These are phyloP conservation scores for Rafetus swinhoei DNA, from an alignment of 2,113 vertebrate species.

Conservation along the genomic window DNA sequence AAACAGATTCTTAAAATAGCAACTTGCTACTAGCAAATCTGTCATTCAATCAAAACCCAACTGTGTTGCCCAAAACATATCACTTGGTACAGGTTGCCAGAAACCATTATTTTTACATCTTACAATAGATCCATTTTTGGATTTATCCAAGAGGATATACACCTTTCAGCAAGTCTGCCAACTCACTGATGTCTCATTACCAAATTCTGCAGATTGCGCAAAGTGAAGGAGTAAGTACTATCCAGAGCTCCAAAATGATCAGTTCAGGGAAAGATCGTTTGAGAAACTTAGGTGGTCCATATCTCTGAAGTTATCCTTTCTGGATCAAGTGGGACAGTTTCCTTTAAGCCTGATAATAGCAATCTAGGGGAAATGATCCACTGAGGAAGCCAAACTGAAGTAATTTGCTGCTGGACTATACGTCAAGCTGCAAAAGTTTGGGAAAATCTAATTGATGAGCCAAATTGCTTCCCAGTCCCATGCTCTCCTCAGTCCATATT, in stretches of 20 bases:
- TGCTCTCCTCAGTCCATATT: too few species aligned
- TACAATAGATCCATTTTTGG: background rate
- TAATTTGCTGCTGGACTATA: background rate
- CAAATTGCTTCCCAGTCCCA: background rate
- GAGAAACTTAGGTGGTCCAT: slow-evolving; percentile 23
- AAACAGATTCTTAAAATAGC: background rate
- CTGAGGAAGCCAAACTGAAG: background rate
- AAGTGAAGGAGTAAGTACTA: background rate
- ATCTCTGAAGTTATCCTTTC: slow-evolving; percentile 37
- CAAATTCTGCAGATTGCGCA: accelerated
- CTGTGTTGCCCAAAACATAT: background rate
- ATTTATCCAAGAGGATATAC: background rate
- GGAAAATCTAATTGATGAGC: background rate
- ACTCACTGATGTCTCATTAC: background rate
- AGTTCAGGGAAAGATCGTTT: background rate
- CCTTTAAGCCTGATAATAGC: slow-evolving; percentile 19
- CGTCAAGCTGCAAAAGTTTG: background rate
- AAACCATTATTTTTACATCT: background rate
- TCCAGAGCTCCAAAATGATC: background rate
- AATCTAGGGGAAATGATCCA: background rate
- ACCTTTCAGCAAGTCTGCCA: background rate
- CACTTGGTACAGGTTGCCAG: background rate
- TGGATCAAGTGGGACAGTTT: slow-evolving; percentile 51
- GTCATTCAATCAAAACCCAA: background rate
- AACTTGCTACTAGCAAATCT: background rate